These are phyloP conservation scores for Phrynocephalus guinanensis DNA, from an alignment of 2,797 vertebrate genomes.

Conservation along the genomic window DNA sequence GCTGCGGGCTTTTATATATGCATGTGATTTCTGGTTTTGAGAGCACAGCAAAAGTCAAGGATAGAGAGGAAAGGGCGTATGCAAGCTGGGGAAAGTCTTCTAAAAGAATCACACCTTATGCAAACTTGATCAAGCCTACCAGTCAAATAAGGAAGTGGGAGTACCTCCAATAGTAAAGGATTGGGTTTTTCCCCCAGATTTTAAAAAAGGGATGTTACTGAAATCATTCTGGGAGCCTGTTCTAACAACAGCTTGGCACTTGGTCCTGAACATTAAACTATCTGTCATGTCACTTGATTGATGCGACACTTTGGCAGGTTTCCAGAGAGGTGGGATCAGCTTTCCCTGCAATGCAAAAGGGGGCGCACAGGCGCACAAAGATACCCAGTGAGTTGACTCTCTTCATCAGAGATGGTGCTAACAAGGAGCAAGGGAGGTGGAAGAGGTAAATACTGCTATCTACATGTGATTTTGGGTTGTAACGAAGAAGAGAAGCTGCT, in stretches of 20 bases:
- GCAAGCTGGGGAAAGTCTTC: neutral
- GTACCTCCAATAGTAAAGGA: neutral
- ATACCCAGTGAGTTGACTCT: no score
- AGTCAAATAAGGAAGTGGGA: neutral
- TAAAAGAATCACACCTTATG: neutral
- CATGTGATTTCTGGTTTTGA: slow-evolving; percentile 34
- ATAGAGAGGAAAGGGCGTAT: neutral
- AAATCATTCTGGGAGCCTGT: neutral
- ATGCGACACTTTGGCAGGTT: neutral
- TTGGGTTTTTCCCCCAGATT: no score
- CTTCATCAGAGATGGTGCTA: no score
- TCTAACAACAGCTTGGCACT: neutral
- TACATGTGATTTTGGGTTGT: no score
- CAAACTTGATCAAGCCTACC: neutral
- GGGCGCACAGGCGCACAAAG: no score
- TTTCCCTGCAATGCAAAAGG: neutral
- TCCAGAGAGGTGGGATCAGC: neutral
- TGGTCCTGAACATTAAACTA: slow-evolving; percentile 13
- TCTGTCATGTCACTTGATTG: neutral
- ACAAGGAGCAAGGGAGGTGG: no score
- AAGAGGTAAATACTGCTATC: no score
- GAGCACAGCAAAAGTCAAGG: neutral
- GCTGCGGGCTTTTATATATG: neutral
- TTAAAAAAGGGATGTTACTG: neutral
- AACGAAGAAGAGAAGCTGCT: no score